Conservation (phyloP, 1,140 invertebrate species). For the Cheumatopsyche charites region DNA sequence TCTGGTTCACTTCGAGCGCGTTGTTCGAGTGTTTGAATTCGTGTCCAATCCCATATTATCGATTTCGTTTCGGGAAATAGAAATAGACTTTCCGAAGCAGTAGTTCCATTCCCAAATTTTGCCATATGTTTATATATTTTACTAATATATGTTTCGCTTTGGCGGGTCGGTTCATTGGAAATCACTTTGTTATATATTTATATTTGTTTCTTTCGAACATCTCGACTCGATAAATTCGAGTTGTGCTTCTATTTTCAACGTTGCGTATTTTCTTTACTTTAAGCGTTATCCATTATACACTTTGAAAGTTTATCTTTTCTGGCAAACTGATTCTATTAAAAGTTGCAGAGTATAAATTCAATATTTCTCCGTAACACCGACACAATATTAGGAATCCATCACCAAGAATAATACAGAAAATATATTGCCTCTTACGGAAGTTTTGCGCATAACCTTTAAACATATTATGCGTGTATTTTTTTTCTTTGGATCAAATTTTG, state of each 20-base stretch:
- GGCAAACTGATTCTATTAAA: slow-evolving; percentile 22
- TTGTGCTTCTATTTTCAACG: slow-evolving; percentile 1
- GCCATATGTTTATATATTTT: too few relatives aligned
- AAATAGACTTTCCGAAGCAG: too few relatives aligned
- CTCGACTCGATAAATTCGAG: not conserved
- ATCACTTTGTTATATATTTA: too few relatives aligned
- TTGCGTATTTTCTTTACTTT: not conserved
- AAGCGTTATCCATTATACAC: slow-evolving; percentile 18
- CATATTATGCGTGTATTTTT: not conserved
- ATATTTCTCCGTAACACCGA: slow-evolving; percentile 8
- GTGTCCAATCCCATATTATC: too few relatives aligned
- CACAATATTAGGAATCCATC: slow-evolving; percentile 21
- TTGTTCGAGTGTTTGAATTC: too few relatives aligned
- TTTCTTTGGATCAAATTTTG: not conserved
- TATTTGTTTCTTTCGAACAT: not conserved
- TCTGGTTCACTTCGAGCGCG: too few relatives aligned
- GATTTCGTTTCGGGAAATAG: too few relatives aligned
- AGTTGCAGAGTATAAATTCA: slow-evolving; percentile 11
- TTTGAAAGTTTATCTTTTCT: slow-evolving; percentile 26
- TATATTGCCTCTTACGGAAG: slow-evolving; percentile 4
- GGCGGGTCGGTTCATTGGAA: too few relatives aligned
- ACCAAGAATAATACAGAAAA: slow-evolving; percentile 17
- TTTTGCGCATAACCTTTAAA: not conserved
- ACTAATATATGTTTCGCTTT: too few relatives aligned
- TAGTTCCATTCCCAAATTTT: too few relatives aligned